These are phyloP conservation scores for Toxotes jaculatrix DNA, from an alignment of 2,113 vertebrate genomes.

Conservation along the genomic window DNA sequence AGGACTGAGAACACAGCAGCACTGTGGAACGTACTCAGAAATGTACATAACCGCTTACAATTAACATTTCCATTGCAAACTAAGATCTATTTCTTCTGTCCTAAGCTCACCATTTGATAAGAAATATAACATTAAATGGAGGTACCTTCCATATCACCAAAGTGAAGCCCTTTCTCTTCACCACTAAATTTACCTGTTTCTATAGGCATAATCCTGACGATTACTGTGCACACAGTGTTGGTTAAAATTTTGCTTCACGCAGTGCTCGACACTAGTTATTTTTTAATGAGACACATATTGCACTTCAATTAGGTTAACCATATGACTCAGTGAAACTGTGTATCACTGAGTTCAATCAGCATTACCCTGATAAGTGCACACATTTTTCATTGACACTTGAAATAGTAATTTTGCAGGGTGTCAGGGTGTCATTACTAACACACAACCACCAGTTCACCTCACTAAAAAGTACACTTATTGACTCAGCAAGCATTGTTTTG, in stretches of 20 bases:
- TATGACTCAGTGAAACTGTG: conserved; percentile 49
- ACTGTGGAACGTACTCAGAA: not conserved
- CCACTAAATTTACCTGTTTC: not conserved
- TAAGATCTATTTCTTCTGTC: not conserved
- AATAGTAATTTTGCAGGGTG: not conserved
- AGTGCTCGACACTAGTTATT: not conserved
- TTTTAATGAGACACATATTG: conserved; percentile 1
- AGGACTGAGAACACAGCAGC: not conserved
- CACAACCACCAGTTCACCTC: not conserved
- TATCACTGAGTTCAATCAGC: not conserved
- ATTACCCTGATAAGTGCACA: not conserved
- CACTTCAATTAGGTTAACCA: conserved; percentile 11
- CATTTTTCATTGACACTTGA: not conserved
- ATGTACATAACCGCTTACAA: not conserved
- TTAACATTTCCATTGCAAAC: not conserved
- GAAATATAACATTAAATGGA: not conserved
- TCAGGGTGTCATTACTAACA: not conserved
- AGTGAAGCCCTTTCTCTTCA: not conserved
- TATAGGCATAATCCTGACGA: not conserved
- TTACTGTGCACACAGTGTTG: not conserved
- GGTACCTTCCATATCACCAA: no score
- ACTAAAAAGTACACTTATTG: conserved; percentile 19
- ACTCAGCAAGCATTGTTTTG: conserved; percentile 14
- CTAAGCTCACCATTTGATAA: not conserved
- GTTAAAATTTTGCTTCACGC: not conserved